These are phyloP conservation scores for Halesus radiatus DNA, from an alignment of 1,140 invertebrate species.

Conservation along the genomic window DNA sequence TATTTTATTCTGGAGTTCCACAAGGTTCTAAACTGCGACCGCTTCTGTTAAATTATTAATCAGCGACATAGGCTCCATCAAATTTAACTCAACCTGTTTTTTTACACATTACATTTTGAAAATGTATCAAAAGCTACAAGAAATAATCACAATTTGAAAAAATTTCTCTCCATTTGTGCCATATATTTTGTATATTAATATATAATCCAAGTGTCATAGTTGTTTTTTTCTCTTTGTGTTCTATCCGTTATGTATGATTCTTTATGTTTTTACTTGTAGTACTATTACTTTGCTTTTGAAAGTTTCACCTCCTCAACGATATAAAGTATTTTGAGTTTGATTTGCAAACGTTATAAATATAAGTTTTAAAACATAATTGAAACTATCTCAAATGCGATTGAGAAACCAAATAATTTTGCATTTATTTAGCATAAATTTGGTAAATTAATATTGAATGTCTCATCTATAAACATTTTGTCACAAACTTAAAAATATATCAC, in stretches of 20 bases:
- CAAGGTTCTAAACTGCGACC: too few species aligned
- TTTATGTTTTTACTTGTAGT: not conserved
- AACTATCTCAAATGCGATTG: not conserved
- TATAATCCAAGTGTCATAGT: constrained; percentile 18
- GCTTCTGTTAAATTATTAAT: too few species aligned
- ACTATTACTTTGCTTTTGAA: too few species aligned
- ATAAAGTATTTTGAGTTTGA: too few species aligned
- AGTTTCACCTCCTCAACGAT: too few species aligned
- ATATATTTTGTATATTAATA: constrained; percentile 4
- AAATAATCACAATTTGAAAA: constrained; percentile 19
- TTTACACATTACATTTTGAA: too few species aligned
- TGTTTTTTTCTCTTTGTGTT: constrained; percentile 4
- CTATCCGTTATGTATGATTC: not conserved
- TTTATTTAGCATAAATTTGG: constrained; percentile 1
- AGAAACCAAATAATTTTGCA: not conserved
- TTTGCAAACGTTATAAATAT: not conserved
- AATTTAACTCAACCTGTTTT: too few species aligned
- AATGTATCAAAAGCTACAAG: not conserved
- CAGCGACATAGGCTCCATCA: too few species aligned
- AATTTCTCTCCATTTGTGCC: not conserved
- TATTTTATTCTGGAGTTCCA: too few species aligned
- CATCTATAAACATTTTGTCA: too few species aligned
- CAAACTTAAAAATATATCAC: too few species aligned
- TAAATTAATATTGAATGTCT: not conserved
- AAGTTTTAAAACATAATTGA: not conserved